Conservation (phyloP, 2,888 invertebrate genomes). For the Camptogramma bilineatum region DNA sequence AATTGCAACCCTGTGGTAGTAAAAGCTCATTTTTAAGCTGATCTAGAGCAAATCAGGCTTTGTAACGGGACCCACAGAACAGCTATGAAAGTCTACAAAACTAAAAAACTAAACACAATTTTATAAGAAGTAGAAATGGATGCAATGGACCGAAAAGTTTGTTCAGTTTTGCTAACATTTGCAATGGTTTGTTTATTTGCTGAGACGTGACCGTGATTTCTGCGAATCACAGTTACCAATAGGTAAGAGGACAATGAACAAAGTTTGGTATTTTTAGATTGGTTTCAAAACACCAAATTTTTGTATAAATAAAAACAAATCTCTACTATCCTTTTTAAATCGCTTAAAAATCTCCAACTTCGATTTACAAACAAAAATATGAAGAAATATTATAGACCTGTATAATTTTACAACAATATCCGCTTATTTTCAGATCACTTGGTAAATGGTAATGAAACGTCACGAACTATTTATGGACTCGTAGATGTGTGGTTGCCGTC, state of each 20-base stretch:
- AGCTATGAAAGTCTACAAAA: slow-evolving; percentile 37
- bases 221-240: slow-evolving; percentile 3
- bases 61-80: slow-evolving; percentile 2
- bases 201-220: slow-evolving; percentile 15
- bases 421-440: slow-evolving; percentile 9
- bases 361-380: not conserved
- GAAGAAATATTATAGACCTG: not conserved
- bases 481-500: slow-evolving; percentile 16
- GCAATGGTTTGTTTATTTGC: slow-evolving; percentile 38
- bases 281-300: not conserved
- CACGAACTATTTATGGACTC: slow-evolving; percentile 21
- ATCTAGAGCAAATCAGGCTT: no score
- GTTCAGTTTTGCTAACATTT: slow-evolving; percentile 35
- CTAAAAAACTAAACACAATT: slow-evolving; percentile 16
- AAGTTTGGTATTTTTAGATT: not conserved
- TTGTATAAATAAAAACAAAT: no score
- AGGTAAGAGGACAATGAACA: not conserved
- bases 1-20: slow-evolving; percentile 5
- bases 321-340: not conserved
- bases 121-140: slow-evolving; percentile 25
- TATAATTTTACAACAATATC: not conserved
- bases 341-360: not conserved
- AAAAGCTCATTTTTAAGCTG: not conserved
- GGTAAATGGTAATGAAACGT: slow-evolving; percentile 17
- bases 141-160: slow-evolving; percentile 34